These are phyloP conservation scores for Coccyzus lansbergi DNA, from an alignment of 2,797 vertebrate species.

Conservation along the genomic window DNA sequence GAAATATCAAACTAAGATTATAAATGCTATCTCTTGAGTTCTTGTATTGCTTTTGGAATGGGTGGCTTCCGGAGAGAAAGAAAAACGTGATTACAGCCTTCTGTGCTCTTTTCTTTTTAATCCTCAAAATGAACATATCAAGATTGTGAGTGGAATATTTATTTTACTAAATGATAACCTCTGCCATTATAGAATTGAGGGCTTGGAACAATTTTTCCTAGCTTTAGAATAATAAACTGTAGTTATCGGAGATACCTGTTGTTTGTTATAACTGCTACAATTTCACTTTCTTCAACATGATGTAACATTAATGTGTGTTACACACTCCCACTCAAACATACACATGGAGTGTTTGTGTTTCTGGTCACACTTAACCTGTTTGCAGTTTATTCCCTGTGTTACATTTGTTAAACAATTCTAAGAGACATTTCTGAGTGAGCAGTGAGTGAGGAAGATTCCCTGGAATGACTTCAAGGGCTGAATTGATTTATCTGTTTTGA, in stretches of 20 bases:
- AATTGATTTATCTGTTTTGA: conserved; percentile 57
- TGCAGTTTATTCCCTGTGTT: conserved; percentile 9
- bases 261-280: neutral
- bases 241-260: neutral
- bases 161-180: neutral
- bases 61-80: neutral
- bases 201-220: neutral
- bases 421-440: conserved; percentile 9
- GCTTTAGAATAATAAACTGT: neutral
- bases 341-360: neutral
- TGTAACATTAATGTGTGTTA: conserved; percentile 15
- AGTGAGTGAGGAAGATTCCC: conserved; percentile 33
- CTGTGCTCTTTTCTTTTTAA: neutral
- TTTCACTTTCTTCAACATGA: conserved; percentile 9
- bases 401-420: neutral
- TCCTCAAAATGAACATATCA: neutral
- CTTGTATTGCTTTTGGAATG: neutral
- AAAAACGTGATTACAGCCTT: neutral
- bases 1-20: neutral
- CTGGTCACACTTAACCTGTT: conserved; percentile 20
- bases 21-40: conserved; percentile 10
- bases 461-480: conserved; percentile 43
- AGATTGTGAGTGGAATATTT: neutral
- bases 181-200: neutral
- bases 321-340: too few relatives aligned